A percentile compares a stretch with the other conserved stretches of the same genome.
phyloP scores from a whole-genome alignment of 2,797 vertebrate species.

The Avahi laniger region DNA sequence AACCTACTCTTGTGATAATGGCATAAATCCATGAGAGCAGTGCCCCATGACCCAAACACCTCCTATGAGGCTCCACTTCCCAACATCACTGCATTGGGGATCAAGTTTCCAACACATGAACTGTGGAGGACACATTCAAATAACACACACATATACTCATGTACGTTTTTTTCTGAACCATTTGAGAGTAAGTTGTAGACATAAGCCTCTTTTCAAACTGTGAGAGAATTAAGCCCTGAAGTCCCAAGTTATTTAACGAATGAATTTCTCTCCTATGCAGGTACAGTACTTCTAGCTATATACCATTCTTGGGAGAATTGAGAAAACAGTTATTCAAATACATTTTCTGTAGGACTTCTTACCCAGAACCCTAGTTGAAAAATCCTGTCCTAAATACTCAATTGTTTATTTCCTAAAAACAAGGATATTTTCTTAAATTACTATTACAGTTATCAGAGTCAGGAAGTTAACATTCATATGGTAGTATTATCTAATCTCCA shows the following conservation, averaged over 20 bases:
- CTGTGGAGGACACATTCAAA: background rate
- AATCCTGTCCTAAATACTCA: background rate
- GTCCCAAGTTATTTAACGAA: background rate
- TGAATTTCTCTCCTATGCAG: background rate
- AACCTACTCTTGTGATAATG: background rate
- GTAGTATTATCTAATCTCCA: background rate
- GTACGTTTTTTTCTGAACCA: background rate
- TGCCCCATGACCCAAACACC: background rate
- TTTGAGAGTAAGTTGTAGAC: background rate
- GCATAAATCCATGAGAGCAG: background rate
- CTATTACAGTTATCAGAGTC: background rate
- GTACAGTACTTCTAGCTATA: background rate
- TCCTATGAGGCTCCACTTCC: background rate
- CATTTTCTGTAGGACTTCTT: background rate
- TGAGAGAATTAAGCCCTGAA: background rate
- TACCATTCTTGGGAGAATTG: background rate
- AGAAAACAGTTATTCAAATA: background rate
- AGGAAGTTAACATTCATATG: background rate
- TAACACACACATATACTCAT: background rate
- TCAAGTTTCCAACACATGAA: background rate
- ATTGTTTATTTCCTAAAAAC: background rate
- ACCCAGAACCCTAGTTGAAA: background rate
- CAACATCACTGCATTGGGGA: background rate
- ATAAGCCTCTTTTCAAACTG: background rate
- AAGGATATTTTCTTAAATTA: background rate